Conservation (phyloP, 2,113 vertebrate species). For the Sphaerodactylus townsendi region DNA sequence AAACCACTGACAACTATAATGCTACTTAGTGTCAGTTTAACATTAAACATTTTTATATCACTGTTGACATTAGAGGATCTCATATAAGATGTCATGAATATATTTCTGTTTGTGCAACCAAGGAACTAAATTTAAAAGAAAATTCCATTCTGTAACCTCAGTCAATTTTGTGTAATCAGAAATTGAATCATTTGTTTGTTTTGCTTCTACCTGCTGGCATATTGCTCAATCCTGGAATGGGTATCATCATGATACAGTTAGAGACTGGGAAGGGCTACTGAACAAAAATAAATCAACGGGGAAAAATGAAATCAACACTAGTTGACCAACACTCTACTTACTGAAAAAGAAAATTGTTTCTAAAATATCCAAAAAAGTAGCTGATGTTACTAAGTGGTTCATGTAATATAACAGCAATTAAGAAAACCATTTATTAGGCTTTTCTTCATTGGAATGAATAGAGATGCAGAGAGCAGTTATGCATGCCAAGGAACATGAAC, state of each 20-base stretch:
- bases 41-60: neutral
- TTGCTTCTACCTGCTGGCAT: slow-evolving; percentile 87
- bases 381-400: neutral
- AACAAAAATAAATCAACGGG: slow-evolving; percentile 41
- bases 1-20: neutral
- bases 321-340: slow-evolving; percentile 5
- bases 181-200: too few relatives aligned
- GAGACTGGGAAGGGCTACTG: slow-evolving; percentile 88
- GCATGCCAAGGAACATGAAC: neutral
- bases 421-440: neutral
- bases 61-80: neutral
- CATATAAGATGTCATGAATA: neutral
- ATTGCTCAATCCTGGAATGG: slow-evolving; percentile 96
- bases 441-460: neutral
- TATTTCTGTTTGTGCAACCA: neutral
- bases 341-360: neutral
- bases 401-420: slow-evolving; percentile 44
- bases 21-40: neutral
- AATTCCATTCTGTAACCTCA: neutral
- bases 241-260: slow-evolving; percentile 95
- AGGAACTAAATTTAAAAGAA: neutral
- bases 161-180: too few relatives aligned
- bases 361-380: slow-evolving; percentile 40
- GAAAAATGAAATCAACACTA: neutral
- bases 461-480: neutral